phyloP scores from a whole-genome alignment of 2,888 invertebrate species.

The Zygogramma bicolorata region DNA sequence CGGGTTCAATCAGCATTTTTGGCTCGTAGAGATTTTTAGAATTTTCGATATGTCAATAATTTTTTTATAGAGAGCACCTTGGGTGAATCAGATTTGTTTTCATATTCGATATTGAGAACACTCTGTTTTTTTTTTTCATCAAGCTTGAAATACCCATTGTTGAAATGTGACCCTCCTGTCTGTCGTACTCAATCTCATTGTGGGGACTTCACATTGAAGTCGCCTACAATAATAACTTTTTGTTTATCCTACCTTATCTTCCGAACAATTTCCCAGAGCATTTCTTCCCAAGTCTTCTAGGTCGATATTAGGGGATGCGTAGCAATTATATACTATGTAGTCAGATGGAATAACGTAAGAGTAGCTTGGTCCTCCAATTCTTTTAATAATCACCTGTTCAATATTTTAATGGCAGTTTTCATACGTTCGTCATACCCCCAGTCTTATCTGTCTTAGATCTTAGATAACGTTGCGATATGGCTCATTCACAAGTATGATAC shows the following conservation, averaged over 20 bases:
- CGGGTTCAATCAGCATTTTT: too few relatives aligned
- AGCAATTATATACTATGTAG: not conserved
- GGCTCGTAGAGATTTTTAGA: too few relatives aligned
- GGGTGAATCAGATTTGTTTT: too few relatives aligned
- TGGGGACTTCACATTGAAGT: slow-evolving; percentile 34
- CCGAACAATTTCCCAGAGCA: not conserved
- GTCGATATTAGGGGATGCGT: not conserved
- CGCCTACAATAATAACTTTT: not conserved
- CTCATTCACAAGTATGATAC: not conserved
- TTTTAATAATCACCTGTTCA: not conserved
- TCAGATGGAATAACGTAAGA: not conserved
- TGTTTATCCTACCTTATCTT: not conserved
- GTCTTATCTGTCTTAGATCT: not conserved
- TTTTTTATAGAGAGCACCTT: too few relatives aligned
- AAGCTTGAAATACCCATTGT: too few relatives aligned
- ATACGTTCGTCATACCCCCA: not conserved
- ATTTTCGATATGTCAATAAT: too few relatives aligned
- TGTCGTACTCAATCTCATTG: slow-evolving; percentile 35
- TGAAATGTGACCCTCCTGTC: too few relatives aligned
- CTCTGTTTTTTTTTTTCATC: too few relatives aligned
- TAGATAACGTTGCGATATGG: not conserved
- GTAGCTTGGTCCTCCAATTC: not conserved
- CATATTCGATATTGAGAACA: too few relatives aligned
- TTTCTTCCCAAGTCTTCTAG: not conserved
- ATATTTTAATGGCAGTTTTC: not conserved